These are phyloP conservation scores for Gopherus flavomarginatus DNA, from an alignment of 2,113 vertebrate species.

Conservation along the genomic window DNA sequence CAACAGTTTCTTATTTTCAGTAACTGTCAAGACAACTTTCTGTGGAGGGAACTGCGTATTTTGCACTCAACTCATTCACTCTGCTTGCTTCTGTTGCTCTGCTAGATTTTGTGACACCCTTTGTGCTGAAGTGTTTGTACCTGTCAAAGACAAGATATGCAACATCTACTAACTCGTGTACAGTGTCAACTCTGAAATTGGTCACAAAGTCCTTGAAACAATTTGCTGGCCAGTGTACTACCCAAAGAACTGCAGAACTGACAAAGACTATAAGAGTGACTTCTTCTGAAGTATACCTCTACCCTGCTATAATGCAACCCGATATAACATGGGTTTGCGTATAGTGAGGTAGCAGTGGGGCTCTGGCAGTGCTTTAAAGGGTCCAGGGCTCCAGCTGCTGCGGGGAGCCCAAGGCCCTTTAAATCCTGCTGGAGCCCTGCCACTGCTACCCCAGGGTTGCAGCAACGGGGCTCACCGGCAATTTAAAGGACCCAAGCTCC, in stretches of 20 bases:
- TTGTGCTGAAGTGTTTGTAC: not conserved
- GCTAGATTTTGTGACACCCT: not conserved
- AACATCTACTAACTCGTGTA: not conserved
- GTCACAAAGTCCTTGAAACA: not conserved
- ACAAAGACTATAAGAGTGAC: not conserved
- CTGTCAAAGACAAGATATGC: not conserved
- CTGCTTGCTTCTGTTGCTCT: not conserved
- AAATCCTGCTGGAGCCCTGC: too few relatives aligned
- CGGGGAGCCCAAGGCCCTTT: too few relatives aligned
- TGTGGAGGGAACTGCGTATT: not conserved
- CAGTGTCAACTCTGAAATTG: not conserved
- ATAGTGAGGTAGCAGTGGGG: too few relatives aligned
- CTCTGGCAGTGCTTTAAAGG: too few relatives aligned
- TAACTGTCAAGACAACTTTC: not conserved
- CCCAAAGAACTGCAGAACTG: not conserved
- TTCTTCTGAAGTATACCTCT: not conserved
- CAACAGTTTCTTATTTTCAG: not conserved
- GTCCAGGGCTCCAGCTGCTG: too few relatives aligned
- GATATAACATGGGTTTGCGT: too few relatives aligned
- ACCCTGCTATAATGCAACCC: too few relatives aligned
- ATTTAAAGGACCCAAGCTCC: too few relatives aligned
- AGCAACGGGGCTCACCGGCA: too few relatives aligned
- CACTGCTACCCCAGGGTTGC: too few relatives aligned
- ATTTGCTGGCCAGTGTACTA: not conserved
- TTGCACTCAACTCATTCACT: too few relatives aligned